Conservation (phyloP, 2,888 invertebrate genomes). For the Drosophila macrospina region DNA sequence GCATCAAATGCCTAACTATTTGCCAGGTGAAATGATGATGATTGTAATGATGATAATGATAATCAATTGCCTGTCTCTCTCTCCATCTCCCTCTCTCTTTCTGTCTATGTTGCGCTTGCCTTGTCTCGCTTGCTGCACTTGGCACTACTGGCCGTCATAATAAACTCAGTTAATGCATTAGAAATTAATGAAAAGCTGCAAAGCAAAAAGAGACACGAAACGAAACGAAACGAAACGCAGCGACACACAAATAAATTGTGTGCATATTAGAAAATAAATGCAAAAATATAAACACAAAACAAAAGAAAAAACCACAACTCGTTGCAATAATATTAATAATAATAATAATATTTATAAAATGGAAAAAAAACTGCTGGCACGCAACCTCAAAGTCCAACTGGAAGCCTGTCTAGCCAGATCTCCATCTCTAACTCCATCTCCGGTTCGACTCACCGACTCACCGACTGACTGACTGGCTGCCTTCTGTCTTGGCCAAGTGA, state of each 20-base stretch:
- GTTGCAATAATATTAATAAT: slow-evolving; percentile 35
- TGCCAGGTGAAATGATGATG: slow-evolving; percentile 17
- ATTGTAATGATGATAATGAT: slow-evolving; percentile 14
- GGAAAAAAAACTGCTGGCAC: slow-evolving; percentile 34
- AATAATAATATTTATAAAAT: slow-evolving; percentile 26
- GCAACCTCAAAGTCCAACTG: slow-evolving; percentile 57
- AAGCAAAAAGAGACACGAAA: slow-evolving; percentile 10
- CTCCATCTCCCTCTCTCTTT: no score
- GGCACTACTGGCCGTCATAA: slow-evolving; percentile 68
- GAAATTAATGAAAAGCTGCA: slow-evolving; percentile 46
- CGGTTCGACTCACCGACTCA: slow-evolving; percentile 18
- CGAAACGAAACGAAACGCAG: slow-evolving; percentile 14
- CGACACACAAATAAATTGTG: slow-evolving; percentile 48
- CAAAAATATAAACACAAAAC: slow-evolving; percentile 29
- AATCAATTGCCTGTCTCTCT: slow-evolving; percentile 12
- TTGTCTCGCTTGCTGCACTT: slow-evolving; percentile 44
- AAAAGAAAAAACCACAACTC: slow-evolving; percentile 15
- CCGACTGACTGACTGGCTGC: slow-evolving; percentile 6
- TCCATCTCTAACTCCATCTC: slow-evolving; percentile 18
- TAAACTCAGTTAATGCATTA: slow-evolving; percentile 42
- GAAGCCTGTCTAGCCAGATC: slow-evolving; percentile 44
- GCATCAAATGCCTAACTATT: slow-evolving; percentile 21
- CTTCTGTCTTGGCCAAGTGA: slow-evolving; percentile 59
- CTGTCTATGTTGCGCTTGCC: no score
- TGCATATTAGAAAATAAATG: slow-evolving; percentile 58